Evolutionary conservation across 2,888 invertebrate genomes (phyloP).

Genomic region (Nomada goodeniana): DNA sequence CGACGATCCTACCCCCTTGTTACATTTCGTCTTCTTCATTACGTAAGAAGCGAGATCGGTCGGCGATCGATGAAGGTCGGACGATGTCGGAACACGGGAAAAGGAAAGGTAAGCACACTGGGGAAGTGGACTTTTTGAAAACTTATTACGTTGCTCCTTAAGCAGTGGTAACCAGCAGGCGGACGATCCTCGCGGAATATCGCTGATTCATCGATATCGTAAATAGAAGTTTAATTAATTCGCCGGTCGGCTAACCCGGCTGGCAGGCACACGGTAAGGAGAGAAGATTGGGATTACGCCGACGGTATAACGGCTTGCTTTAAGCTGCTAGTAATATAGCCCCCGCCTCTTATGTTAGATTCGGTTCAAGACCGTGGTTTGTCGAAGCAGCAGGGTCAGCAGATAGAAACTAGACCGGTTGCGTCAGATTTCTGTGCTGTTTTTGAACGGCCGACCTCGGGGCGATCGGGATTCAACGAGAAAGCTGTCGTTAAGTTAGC

Average conservation of each 20-base stretch:
- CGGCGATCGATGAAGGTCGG: conserved; percentile 17
- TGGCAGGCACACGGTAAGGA: conserved; percentile 78
- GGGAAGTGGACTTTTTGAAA: conserved; percentile 59
- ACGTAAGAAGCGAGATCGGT: conserved; percentile 10
- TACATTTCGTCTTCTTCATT: conserved; percentile 17
- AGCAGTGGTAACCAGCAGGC: conserved; percentile 58
- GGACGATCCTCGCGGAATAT: conserved; percentile 64
- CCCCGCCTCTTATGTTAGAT: conserved; percentile 60
- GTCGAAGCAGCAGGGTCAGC: conserved; percentile 68
- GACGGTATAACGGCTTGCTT: conserved; percentile 73
- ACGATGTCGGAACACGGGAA: background rate
- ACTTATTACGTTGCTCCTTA: conserved; percentile 63
- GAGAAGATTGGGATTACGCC: conserved; percentile 73
- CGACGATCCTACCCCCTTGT: background rate
- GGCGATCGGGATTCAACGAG: background rate
- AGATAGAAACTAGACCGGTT: conserved; percentile 61
- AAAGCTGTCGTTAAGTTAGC: too few relatives aligned
- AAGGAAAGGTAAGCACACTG: conserved; percentile 43
- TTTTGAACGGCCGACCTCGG: conserved; percentile 16
- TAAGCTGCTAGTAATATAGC: conserved; percentile 75
- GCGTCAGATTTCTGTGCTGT: conserved; percentile 23
- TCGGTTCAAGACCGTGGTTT: conserved; percentile 50
- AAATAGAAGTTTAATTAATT: conserved; percentile 84
- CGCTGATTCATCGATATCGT: conserved; percentile 84
- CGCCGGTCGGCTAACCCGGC: conserved; percentile 81